Evolutionary conservation across 2,888 invertebrate genomes (phyloP).

Genomic region (Cerastis rubricosa): DNA sequence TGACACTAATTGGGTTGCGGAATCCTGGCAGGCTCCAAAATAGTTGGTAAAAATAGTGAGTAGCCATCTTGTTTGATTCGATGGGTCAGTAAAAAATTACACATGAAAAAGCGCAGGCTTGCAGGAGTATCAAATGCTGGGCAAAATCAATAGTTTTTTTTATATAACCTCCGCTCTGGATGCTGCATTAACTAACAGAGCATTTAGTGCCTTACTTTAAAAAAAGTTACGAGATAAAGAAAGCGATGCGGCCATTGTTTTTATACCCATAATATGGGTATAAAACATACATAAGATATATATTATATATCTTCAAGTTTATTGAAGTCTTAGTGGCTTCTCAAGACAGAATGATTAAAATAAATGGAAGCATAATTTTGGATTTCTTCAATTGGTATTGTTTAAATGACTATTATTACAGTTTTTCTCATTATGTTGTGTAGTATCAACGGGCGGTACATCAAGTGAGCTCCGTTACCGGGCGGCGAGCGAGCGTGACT

Average conservation of each 20-base stretch:
- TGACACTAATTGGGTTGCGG: not conserved
- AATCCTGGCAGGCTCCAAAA: not conserved
- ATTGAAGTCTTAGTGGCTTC: not conserved
- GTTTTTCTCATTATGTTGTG: not conserved
- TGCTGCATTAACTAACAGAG: not conserved
- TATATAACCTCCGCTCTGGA: not conserved
- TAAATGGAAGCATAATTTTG: not conserved
- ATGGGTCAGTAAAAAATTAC: not conserved
- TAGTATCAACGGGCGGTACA: slow-evolving; percentile 85
- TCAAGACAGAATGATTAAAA: not conserved
- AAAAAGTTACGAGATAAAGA: not conserved
- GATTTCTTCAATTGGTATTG: not conserved
- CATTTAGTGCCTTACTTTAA: not conserved
- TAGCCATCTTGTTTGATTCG: not conserved
- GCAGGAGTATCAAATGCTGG: not conserved
- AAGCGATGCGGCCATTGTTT: not conserved
- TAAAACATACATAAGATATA: no score
- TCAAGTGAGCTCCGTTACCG: slow-evolving; percentile 96
- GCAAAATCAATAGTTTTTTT: not conserved
- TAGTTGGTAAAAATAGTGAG: not conserved
- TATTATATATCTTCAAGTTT: no score
- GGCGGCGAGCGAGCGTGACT: slow-evolving; percentile 96
- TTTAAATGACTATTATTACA: not conserved
- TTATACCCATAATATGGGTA: no score
- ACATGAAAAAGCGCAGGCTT: not conserved